phyloP scores from a whole-genome alignment of 1,140 invertebrate species.

The Philopotamus ludificatus region DNA sequence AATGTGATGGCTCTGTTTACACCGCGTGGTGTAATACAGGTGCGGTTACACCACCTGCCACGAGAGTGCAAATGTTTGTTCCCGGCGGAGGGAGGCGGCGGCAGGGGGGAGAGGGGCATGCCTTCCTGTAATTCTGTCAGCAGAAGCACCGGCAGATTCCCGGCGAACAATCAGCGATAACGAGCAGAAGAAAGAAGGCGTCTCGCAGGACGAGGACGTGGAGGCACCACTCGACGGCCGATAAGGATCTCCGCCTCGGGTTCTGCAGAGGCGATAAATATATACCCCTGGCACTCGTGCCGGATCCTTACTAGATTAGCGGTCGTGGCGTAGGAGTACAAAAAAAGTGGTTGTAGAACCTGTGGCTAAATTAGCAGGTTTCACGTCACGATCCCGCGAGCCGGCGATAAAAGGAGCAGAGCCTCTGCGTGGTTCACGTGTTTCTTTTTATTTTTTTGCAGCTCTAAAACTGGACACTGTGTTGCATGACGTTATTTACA shows the following conservation, averaged over 20 bases:
- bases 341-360: constrained; percentile 2
- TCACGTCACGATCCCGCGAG: constrained; percentile 13
- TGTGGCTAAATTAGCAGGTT: constrained; percentile 23
- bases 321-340: neutral
- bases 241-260: constrained; percentile 15
- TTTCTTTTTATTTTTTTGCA: no score
- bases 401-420: neutral
- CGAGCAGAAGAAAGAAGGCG: constrained; percentile 3
- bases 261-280: constrained; percentile 16
- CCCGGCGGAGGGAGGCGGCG: neutral
- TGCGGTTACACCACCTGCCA: no score
- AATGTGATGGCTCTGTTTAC: neutral
- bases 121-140: constrained; percentile 11
- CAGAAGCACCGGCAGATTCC: neutral
- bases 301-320: constrained; percentile 24
- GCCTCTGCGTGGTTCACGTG: no score
- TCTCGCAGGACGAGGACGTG: neutral
- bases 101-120: neutral
- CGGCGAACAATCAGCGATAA: constrained; percentile 17
- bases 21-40: neutral
- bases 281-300: constrained; percentile 6
- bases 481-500: no score
- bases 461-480: no score
- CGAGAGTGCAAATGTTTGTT: neutral
- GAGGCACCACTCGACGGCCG: constrained; percentile 2